phyloP scores from a whole-genome alignment of 2,888 invertebrate genomes.

The Pycnomerus fuliginosus region DNA sequence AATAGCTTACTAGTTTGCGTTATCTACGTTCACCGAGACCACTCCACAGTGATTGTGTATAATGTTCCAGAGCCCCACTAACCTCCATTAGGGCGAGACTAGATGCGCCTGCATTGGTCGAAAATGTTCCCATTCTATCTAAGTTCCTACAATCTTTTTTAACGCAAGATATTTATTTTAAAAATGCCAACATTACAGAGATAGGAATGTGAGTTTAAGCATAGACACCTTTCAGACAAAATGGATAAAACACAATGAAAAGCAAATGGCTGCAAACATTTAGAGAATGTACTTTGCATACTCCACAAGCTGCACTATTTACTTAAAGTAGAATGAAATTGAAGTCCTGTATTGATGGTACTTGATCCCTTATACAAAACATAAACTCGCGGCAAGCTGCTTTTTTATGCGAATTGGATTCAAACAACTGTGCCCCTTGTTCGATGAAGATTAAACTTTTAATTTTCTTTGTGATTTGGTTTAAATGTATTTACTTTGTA shows the following conservation, averaged over 20 bases:
- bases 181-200: too few species aligned
- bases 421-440: constrained; percentile 6
- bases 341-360: constrained; percentile 8
- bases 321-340: constrained; percentile 9
- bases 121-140: too few species aligned
- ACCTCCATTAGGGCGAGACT: too few species aligned
- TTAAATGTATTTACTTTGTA: constrained; percentile 6
- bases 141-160: too few species aligned
- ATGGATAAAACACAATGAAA: constrained; percentile 14
- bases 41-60: too few species aligned
- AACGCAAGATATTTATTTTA: too few species aligned
- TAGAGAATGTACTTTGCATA: constrained; percentile 9
- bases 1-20: too few species aligned
- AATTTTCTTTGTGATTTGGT: constrained; percentile 13
- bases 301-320: constrained; percentile 11
- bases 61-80: too few species aligned
- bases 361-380: constrained; percentile 9
- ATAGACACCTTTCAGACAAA: constrained; percentile 9
- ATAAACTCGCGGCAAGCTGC: constrained; percentile 10
- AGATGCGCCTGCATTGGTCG: too few species aligned
- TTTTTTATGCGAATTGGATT: constrained; percentile 10
- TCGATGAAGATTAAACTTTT: constrained; percentile 8
- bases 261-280: constrained; percentile 17
- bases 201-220: too few species aligned
- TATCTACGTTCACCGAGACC: too few species aligned